Base-by-base conservation (phyloP, 2,888 invertebrate species). In the Synergus umbraculus region DNA sequence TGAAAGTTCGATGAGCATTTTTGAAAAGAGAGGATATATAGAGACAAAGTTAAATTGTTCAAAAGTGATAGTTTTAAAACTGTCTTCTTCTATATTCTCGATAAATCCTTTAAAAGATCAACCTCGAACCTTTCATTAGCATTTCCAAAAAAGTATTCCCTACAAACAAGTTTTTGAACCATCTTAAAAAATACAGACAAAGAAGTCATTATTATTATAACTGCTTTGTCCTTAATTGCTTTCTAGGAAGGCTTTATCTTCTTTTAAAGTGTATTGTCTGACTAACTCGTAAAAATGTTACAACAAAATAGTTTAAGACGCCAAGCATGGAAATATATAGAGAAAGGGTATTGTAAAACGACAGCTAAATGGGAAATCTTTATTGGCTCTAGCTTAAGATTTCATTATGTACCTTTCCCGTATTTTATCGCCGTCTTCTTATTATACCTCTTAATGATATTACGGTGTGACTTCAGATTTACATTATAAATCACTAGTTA, bases 231-330 rank as follows among this genome's bases (percentile, higher is more conserved):
- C 12, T 18, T 66, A 10, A 66, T 41, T 73, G 41, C 49, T 54
- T 54, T n/a, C n/a, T 37, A 54, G n/a, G 54, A 54, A 54, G 4
- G 8, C 49, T 10, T 73, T 49, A 44, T 8, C 13, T 46, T 15
- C 22, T 12, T 41, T 37, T n/a, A 73, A 73, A 73, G 54, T 37
- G n/a, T 37, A n/a, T 10, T 58, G 73, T n/a, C 37, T 54, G 73
- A 73, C 10, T n/a, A 54, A 18, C 54, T 73, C 73, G 54, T 73
- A 73, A 73, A 73, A 54, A 54, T 54, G 37, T 54, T 37, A 15
- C 37, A 73, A 73, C 54, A n/a, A 73, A 73, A 73, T 54, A 41
- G n/a, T 54, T 73, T n/a, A n/a, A 73, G 73, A 41, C 54, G 22
- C 22, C n/a, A 29, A 49, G 29, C 9, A 13, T 54, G 37, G n/a